Evolutionary conservation across 2,113 vertebrate species (phyloP).

Genomic region (Ahaetulla prasina): DNA sequence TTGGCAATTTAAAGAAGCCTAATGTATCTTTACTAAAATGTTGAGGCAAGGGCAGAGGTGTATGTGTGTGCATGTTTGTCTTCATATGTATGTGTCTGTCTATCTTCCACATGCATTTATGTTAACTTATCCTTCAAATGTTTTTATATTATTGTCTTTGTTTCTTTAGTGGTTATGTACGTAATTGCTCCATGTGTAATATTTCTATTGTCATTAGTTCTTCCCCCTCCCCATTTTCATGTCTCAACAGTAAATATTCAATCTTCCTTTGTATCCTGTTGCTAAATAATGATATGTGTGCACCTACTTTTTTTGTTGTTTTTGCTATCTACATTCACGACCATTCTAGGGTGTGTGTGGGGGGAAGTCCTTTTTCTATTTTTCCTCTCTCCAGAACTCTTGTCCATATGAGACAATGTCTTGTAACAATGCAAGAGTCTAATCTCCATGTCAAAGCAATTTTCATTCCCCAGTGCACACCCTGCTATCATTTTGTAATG

Average conservation of each 20-base stretch:
- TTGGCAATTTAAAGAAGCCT: conserved; percentile 51
- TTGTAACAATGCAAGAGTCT: conserved; percentile 93
- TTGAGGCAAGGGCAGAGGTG: conserved; percentile 10
- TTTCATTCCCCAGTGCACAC: conserved; percentile 94
- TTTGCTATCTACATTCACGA: conserved; percentile 83
- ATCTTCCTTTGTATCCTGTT: conserved; percentile 81
- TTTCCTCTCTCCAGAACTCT: conserved; percentile 78
- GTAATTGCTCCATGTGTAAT: conserved; percentile 72
- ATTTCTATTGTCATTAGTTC: conserved; percentile 64
- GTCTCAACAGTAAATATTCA: conserved; percentile 84
- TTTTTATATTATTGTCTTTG: conserved; percentile 47
- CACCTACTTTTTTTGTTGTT: conserved; percentile 84
- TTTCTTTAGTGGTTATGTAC: conserved; percentile 62
- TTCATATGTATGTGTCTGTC: neutral
- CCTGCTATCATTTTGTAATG: conserved; percentile 96
- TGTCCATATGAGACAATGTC: conserved; percentile 96
- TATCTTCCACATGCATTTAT: conserved; percentile 27
- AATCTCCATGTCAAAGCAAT: conserved; percentile 99
- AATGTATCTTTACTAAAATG: conserved; percentile 55
- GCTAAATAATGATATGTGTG: conserved; percentile 85
- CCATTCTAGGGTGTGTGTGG: conserved; percentile 73
- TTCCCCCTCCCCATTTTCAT: conserved; percentile 78
- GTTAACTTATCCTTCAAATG: conserved; percentile 30
- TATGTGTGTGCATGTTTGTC: conserved; percentile 34
- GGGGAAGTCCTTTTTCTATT: conserved; percentile 74